A percentile compares a stretch with the other conserved stretches of the same genome.
Conservation (phyloP, 64 coral and sea anemone species). For the Porites lutea region DNA sequence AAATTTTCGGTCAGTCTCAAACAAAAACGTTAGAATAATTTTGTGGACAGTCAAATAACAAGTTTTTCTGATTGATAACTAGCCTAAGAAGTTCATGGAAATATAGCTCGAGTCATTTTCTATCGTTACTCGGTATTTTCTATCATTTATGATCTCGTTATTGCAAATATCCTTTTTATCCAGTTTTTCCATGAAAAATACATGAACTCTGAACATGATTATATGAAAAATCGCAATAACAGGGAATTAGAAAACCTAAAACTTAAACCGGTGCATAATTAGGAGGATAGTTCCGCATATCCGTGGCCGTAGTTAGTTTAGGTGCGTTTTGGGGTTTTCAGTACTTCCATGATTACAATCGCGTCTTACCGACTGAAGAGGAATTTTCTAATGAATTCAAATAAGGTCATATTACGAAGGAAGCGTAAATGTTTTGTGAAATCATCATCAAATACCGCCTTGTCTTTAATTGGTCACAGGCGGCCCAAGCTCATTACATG, state of each 20-base stretch:
- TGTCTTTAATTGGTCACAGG: constrained; percentile 14
- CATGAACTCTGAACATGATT: constrained; percentile 33
- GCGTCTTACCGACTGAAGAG: background rate
- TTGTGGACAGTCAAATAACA: too few species aligned
- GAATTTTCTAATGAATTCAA: background rate
- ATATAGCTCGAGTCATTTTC: too few species aligned
- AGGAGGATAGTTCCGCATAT: background rate
- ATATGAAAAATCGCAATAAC: constrained; percentile 30
- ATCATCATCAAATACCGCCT: background rate
- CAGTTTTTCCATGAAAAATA: constrained; percentile 20
- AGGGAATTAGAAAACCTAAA: background rate
- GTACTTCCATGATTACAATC: background rate
- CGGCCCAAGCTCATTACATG: too few species aligned
- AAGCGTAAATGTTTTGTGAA: constrained; percentile 22
- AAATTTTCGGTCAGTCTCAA: too few species aligned
- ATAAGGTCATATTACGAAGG: constrained; percentile 2
- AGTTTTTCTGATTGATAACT: too few species aligned
- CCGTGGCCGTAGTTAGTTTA: background rate
- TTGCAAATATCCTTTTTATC: background rate
- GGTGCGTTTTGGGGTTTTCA: background rate
- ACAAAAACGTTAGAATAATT: too few species aligned
- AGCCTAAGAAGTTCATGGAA: too few species aligned
- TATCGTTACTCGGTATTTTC: too few species aligned
- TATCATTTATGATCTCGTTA: background rate
- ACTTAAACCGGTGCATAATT: background rate